phyloP scores from a whole-genome alignment of 2,797 vertebrate species.

The Oreochromis grahami region DNA sequence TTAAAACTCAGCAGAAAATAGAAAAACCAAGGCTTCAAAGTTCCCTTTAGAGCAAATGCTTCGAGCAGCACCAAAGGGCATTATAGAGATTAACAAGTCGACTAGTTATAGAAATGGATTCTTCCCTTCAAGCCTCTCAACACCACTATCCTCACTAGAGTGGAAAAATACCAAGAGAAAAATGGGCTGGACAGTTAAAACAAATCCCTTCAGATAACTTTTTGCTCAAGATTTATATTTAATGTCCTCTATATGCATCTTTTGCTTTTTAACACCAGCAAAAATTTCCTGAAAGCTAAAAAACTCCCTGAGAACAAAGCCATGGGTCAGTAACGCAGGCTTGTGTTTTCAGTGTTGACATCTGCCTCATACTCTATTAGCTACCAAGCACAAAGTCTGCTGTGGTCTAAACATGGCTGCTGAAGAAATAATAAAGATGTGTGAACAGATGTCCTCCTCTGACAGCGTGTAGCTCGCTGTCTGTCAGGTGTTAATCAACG shows the following conservation, averaged over 20 bases:
- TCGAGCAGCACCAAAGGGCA: slow-evolving; percentile 69
- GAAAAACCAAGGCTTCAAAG: slow-evolving; percentile 57
- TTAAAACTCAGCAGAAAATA: slow-evolving; percentile 62
- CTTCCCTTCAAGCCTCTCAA: slow-evolving; percentile 25
- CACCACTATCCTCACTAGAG: not conserved
- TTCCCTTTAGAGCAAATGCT: slow-evolving; percentile 66
- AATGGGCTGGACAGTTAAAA: not conserved
- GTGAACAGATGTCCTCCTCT: slow-evolving; percentile 59
- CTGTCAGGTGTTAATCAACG: slow-evolving; percentile 71
- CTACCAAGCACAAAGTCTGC: slow-evolving; percentile 26
- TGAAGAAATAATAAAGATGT: slow-evolving; percentile 49
- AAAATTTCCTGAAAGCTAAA: not conserved
- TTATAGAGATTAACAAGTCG: slow-evolving; percentile 64
- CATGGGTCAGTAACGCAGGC: not conserved
- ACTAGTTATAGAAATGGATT: slow-evolving; percentile 62
- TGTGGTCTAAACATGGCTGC: slow-evolving; percentile 32
- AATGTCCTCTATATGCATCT: not conserved
- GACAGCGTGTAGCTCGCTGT: slow-evolving; percentile 40
- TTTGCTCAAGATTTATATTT: not conserved
- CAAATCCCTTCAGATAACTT: not conserved
- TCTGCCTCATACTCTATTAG: slow-evolving; percentile 45
- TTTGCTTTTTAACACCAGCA: not conserved
- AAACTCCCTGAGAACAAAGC: not conserved
- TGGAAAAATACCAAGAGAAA: not conserved
- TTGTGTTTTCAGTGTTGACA: slow-evolving; percentile 21